Percentiles rank a stretch among this genome's conserved stretches.
phyloP scores from a whole-genome alignment of 1,140 invertebrate species.

The Hyphantria cunea region DNA sequence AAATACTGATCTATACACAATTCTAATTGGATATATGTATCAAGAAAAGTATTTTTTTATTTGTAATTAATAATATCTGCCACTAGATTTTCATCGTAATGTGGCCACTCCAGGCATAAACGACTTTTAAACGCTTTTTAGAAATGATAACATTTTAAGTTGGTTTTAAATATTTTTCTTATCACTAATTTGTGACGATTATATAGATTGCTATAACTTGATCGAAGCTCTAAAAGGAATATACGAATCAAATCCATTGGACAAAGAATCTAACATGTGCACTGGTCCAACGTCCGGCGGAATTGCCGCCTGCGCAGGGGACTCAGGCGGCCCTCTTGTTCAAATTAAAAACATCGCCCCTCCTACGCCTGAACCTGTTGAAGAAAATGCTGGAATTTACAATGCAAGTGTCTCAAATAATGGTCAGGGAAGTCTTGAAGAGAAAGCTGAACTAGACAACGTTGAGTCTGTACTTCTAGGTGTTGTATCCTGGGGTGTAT shows the following conservation, averaged over 20 bases:
- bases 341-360: constrained; percentile 45
- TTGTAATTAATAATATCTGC: no score
- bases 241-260: constrained; percentile 65
- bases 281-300: constrained; percentile 83
- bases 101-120: neutral
- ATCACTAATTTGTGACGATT: no score
- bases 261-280: constrained; percentile 82
- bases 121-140: no score
- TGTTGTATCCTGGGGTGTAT: constrained; percentile 89
- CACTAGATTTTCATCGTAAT: neutral
- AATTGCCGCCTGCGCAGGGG: constrained; percentile 84
- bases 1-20: no score
- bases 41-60: no score
- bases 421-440: neutral
- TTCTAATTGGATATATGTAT: no score
- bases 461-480: constrained; percentile 81
- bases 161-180: no score
- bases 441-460: constrained; percentile 10
- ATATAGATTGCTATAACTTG: constrained; percentile 70
- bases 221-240: constrained; percentile 57
- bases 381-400: constrained; percentile 18
- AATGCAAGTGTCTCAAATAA: constrained; percentile 4
- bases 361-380: constrained; percentile 4
- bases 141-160: no score
- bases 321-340: constrained; percentile 86